A percentile compares a stretch with the other conserved stretches of the same genome.
These are phyloP conservation scores for Caloenas nicobarica DNA, from an alignment of 2,113 vertebrate genomes.

Conservation along the genomic window DNA sequence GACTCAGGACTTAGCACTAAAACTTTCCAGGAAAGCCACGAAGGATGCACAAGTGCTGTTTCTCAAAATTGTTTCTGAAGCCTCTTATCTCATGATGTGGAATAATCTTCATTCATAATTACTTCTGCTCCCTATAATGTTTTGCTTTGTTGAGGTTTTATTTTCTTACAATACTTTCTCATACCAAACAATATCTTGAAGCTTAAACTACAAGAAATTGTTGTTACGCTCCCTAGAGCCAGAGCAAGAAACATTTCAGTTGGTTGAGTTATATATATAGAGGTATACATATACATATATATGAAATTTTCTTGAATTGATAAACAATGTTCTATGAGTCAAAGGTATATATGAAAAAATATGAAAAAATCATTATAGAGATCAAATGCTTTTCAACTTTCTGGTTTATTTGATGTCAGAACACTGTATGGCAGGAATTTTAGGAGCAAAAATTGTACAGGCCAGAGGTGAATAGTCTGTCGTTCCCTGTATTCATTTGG, in stretches of 20 bases:
- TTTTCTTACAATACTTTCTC: background rate
- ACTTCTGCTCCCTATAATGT: background rate
- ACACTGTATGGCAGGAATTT: background rate
- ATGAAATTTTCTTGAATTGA: background rate
- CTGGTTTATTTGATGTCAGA: background rate
- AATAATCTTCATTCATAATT: background rate
- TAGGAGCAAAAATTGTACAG: rapidly evolving
- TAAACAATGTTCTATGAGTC: background rate
- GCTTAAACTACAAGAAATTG: background rate
- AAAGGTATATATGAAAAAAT: background rate
- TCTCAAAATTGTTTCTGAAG: background rate
- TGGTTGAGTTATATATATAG: background rate
- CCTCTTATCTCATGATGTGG: background rate
- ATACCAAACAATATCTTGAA: background rate
- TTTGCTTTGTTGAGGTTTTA: background rate
- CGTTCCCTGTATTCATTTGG: background rate
- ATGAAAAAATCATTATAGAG: background rate
- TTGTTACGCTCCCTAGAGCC: background rate
- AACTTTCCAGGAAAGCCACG: background rate
- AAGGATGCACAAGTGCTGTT: background rate
- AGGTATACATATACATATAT: background rate
- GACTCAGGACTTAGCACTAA: background rate
- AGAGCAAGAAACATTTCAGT: background rate
- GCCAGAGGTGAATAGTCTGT: background rate
- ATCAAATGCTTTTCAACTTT: background rate